Conservation (phyloP, 2,888 invertebrate species). For the Falcaria lacertinaria region DNA sequence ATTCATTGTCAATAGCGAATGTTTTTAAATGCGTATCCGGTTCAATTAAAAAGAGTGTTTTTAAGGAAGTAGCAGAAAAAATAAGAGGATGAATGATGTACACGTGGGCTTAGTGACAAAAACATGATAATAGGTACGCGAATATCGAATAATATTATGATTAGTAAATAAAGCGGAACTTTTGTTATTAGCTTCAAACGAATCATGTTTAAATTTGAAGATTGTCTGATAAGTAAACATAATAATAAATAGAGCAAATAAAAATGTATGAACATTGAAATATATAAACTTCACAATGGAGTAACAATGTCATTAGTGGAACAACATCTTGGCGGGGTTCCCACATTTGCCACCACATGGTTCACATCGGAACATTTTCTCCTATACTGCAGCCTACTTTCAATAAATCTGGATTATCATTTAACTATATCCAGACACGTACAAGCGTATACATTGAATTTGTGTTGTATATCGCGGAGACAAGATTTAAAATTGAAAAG, state of each 20-base stretch:
- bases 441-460: conserved; percentile 31
- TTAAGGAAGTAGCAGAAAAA: conserved; percentile 34
- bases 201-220: conserved; percentile 10
- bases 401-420: conserved; percentile 76
- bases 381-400: conserved; percentile 56
- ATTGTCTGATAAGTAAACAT: conserved; percentile 17
- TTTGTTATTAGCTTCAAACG: conserved; percentile 10
- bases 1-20: conserved; percentile 41
- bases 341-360: conserved; percentile 76
- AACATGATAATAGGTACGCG: conserved; percentile 15
- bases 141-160: conserved; percentile 13
- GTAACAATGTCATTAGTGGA: conserved; percentile 71
- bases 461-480: conserved; percentile 36
- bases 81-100: conserved; percentile 24
- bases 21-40: conserved; percentile 63
- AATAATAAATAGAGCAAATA: conserved; percentile 16
- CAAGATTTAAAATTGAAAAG: conserved; percentile 46
- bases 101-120: conserved; percentile 31
- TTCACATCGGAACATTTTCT: conserved; percentile 61
- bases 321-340: conserved; percentile 75
- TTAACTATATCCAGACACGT: conserved; percentile 46
- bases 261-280: conserved; percentile 27
- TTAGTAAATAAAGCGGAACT: conserved; percentile 5
- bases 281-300: conserved; percentile 61
- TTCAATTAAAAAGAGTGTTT: conserved; percentile 47